Percentiles rank a stretch among this genome's conserved stretches.
Conservation (phyloP, 2,797 vertebrate genomes). For the Tamandua tetradactyla region DNA sequence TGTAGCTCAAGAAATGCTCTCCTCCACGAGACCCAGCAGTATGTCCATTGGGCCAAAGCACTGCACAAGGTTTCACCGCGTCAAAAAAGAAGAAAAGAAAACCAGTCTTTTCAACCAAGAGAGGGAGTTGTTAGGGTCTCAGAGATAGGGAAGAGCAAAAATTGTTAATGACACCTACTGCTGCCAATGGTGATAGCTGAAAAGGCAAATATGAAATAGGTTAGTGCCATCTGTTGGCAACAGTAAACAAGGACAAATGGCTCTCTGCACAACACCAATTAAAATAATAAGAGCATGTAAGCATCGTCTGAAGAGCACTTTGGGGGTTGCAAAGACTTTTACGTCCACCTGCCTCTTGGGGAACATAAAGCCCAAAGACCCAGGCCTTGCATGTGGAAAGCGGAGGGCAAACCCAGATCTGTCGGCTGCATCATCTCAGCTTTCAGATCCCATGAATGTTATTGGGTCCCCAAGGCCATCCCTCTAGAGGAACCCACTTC, state of each 20-base stretch:
- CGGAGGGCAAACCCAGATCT: not conserved
- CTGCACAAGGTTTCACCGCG: not conserved
- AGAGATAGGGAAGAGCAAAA: not conserved
- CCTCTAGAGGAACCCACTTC: not conserved
- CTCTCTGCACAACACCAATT: not conserved
- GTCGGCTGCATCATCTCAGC: not conserved
- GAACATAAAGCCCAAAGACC: no score
- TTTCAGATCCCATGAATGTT: not conserved
- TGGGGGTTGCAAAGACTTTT: not conserved
- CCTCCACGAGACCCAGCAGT: not conserved
- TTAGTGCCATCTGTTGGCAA: constrained; percentile 52
- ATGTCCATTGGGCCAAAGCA: not conserved
- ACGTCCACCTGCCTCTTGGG: not conserved
- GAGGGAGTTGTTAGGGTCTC: not conserved
- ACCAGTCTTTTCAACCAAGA: not conserved
- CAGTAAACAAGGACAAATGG: not conserved
- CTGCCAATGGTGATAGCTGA: not conserved
- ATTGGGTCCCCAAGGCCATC: not conserved
- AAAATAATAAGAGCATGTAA: not conserved
- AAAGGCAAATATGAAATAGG: not conserved
- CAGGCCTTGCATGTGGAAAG: not conserved
- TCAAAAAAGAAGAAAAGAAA: fast-evolving
- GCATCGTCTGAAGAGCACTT: not conserved
- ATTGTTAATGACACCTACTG: no score
- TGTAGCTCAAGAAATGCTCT: not conserved